Evolutionary conservation across 2,113 vertebrate species (phyloP).

Genomic region (Scolopax mira): DNA sequence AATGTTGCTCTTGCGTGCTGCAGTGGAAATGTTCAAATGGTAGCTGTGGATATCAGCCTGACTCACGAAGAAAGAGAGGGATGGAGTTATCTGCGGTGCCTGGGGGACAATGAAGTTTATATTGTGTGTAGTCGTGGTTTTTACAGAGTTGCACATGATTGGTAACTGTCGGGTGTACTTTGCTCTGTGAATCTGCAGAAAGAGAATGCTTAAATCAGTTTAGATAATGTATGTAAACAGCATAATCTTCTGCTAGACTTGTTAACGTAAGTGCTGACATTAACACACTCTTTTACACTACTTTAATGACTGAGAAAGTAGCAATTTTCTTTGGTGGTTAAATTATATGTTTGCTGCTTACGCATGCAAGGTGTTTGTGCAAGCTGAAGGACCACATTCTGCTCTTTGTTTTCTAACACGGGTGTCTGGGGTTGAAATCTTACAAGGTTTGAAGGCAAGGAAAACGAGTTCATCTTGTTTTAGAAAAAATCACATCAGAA

Average conservation of each 20-base stretch:
- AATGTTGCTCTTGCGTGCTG: background rate
- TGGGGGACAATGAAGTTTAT: background rate
- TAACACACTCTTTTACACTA: constrained; percentile 46
- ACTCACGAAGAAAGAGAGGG: background rate
- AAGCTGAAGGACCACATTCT: background rate
- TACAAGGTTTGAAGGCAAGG: background rate
- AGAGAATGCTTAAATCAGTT: constrained; percentile 53
- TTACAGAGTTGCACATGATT: background rate
- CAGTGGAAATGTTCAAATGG: background rate
- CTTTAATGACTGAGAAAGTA: constrained; percentile 60
- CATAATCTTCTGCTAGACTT: constrained; percentile 60
- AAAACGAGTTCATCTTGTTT: background rate
- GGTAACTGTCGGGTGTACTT: background rate
- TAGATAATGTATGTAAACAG: constrained; percentile 60
- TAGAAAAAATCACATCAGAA: background rate
- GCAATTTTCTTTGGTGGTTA: constrained; percentile 47
- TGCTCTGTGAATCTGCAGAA: constrained; percentile 23
- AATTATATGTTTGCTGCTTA: constrained; percentile 13
- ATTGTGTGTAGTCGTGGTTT: background rate
- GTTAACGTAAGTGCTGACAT: constrained; percentile 62
- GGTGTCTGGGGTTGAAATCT: background rate
- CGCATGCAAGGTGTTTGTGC: background rate
- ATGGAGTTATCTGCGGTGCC: background rate
- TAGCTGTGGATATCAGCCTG: background rate
- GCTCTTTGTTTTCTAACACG: background rate